Percentiles rank a stretch among this genome's conserved stretches.
Evolutionary conservation across 1,140 invertebrate genomes (phyloP).

Genomic region (Propsilocerus akamusi): DNA sequence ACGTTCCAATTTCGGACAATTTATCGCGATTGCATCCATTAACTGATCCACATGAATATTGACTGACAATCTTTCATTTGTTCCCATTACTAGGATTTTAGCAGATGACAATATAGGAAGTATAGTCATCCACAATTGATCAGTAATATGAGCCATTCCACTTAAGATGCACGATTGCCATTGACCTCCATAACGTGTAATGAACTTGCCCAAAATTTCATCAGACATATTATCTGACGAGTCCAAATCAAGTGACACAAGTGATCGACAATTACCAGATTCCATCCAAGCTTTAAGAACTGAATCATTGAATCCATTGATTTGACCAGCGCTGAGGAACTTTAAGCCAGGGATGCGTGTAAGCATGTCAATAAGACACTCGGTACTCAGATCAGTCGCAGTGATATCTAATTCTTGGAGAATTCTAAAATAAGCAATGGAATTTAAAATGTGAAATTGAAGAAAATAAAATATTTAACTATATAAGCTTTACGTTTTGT

Average conservation of each 20-base stretch:
- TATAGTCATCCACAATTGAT: slow-evolving; percentile 89
- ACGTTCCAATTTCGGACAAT: slow-evolving; percentile 73
- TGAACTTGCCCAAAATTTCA: slow-evolving; percentile 77
- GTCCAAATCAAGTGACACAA: slow-evolving; percentile 83
- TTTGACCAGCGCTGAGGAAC: slow-evolving; percentile 85
- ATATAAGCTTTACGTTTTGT: slow-evolving; percentile 52
- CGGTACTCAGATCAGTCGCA: slow-evolving; percentile 85
- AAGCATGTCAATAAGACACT: slow-evolving; percentile 86
- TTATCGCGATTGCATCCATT: slow-evolving; percentile 92
- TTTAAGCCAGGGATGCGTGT: slow-evolving; percentile 68
- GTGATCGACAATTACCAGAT: slow-evolving; percentile 44
- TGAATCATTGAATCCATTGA: slow-evolving; percentile 92
- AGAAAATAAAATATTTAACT: too few species aligned
- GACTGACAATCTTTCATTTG: slow-evolving; percentile 83
- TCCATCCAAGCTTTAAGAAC: slow-evolving; percentile 83
- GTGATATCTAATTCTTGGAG: slow-evolving; percentile 92
- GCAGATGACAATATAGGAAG: slow-evolving; percentile 77
- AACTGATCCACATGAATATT: slow-evolving; percentile 94
- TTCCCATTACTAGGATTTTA: slow-evolving; percentile 92
- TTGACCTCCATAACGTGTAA: slow-evolving; percentile 74
- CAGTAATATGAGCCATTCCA: slow-evolving; percentile 95
- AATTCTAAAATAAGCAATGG: slow-evolving; percentile 23
- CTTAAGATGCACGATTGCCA: slow-evolving; percentile 72
- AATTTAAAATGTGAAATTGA: too few species aligned
- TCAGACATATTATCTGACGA: slow-evolving; percentile 90